phyloP scores from a whole-genome alignment of 2,888 invertebrate genomes.

The Tipula vernalis region DNA sequence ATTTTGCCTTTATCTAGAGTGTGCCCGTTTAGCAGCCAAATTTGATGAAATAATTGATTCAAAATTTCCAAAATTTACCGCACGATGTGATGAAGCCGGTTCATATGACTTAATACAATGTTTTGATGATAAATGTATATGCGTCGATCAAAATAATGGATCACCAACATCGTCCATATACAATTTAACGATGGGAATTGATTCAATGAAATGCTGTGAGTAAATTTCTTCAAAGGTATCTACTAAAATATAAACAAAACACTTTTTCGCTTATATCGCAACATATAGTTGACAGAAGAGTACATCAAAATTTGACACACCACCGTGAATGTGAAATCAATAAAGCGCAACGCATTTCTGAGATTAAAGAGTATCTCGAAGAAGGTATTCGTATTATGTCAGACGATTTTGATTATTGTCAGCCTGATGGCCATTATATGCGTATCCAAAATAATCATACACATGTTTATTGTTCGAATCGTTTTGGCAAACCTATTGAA shows the following conservation, averaged over 20 bases:
- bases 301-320: conserved; percentile 30
- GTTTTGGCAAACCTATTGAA: conserved; percentile 40
- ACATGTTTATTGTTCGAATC: conserved; percentile 46
- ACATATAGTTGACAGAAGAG: conserved; percentile 29
- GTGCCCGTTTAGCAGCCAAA: conserved; percentile 43
- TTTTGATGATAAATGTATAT: conserved; percentile 44
- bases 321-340: conserved; percentile 34
- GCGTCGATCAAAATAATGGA: conserved; percentile 45
- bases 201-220: conserved; percentile 39
- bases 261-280: no score
- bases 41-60: conserved; percentile 34
- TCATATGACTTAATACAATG: conserved; percentile 57
- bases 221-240: background rate
- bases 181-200: conserved; percentile 30
- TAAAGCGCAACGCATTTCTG: conserved; percentile 24
- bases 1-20: conserved; percentile 28
- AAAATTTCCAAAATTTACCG: conserved; percentile 34
- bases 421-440: conserved; percentile 39
- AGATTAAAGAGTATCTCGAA: conserved; percentile 25
- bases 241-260: no score
- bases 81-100: conserved; percentile 52
- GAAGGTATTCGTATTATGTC: conserved; percentile 28
- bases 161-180: conserved; percentile 30
- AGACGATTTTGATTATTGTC: conserved; percentile 34
- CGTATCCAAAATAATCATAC: conserved; percentile 29